phyloP scores from a whole-genome alignment of 2,888 invertebrate genomes.

The Nomada lathburiana region DNA sequence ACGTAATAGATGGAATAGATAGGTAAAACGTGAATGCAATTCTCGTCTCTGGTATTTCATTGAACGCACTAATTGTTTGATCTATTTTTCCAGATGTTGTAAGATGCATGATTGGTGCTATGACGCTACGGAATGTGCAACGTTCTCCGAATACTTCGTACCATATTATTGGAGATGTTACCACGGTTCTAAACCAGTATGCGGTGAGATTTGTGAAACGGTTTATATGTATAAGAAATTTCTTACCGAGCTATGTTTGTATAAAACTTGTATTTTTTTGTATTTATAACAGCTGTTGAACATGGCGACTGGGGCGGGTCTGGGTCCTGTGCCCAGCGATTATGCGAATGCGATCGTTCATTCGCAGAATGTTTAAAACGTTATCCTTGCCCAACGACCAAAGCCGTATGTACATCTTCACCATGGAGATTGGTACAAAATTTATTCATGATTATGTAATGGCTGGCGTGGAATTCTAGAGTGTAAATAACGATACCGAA shows the following conservation, averaged over 20 bases:
- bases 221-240: background rate
- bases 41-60: background rate
- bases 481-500: background rate
- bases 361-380: constrained; percentile 92
- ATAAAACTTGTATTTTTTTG: background rate
- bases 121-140: constrained; percentile 91
- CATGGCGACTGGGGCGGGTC: constrained; percentile 87
- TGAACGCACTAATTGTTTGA: background rate
- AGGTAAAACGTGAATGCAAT: constrained; percentile 84
- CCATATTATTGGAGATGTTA: constrained; percentile 96
- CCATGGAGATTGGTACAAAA: constrained; percentile 91
- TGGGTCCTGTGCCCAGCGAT: constrained; percentile 90
- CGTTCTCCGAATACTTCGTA: constrained; percentile 93
- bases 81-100: constrained; percentile 87
- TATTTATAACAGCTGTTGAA: constrained; percentile 84
- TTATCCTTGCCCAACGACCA: constrained; percentile 90
- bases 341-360: constrained; percentile 93
- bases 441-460: constrained; percentile 87
- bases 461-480: background rate
- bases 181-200: constrained; percentile 89
- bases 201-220: constrained; percentile 86
- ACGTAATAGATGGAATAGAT: constrained; percentile 92
- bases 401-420: constrained; percentile 91
- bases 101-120: constrained; percentile 95
- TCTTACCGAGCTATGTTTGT: background rate